Evolutionary conservation across 2,888 invertebrate species (phyloP).

Genomic region (Hedya salicella): DNA sequence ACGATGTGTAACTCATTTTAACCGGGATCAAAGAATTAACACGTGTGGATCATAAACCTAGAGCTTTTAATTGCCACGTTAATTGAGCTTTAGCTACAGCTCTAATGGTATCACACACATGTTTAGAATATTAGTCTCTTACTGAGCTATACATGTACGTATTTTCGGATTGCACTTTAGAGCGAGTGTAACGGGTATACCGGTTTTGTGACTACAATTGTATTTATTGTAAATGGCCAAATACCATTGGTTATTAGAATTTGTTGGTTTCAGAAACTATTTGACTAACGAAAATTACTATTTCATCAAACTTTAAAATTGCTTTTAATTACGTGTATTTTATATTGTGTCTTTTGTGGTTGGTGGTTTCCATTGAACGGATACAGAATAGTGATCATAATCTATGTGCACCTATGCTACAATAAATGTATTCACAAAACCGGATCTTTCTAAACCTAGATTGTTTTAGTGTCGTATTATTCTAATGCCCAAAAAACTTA

Average conservation of each 20-base stretch:
- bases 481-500: conserved; percentile 1
- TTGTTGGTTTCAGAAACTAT: no score
- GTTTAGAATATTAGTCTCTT: background rate
- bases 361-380: background rate
- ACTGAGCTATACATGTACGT: background rate
- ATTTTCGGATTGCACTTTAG: background rate
- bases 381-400: background rate
- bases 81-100: conserved; percentile 5
- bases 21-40: background rate
- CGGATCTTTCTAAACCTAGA: background rate
- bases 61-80: conserved; percentile 6
- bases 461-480: conserved; percentile 8
- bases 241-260: no score
- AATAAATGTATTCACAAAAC: conserved; percentile 5
- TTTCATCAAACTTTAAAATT: no score
- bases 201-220: background rate
- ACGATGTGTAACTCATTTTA: background rate
- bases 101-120: background rate
- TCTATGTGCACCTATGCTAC: background rate
- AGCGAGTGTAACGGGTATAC: background rate
- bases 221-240: no score
- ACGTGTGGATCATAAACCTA: conserved; percentile 3
- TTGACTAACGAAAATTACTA: no score
- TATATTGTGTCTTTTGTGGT: background rate
- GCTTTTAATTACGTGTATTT: no score